Base-by-base conservation (phyloP, 2,113 vertebrate species). In the Gymnarchus niloticus region DNA sequence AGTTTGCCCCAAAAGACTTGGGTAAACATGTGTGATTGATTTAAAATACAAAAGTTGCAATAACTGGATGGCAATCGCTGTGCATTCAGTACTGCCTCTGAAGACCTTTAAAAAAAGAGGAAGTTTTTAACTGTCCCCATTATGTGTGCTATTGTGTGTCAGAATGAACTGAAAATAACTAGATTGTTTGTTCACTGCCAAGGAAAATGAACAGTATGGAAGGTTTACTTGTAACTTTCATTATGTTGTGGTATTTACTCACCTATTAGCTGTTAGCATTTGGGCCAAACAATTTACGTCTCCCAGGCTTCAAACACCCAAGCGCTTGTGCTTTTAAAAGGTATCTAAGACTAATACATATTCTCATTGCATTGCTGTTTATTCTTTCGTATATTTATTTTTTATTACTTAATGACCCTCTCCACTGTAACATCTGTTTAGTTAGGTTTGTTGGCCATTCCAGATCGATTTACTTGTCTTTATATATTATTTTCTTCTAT, bases 321-420 rank as follows among this genome's bases (percentile, higher is more conserved):
- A n/a, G 65, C 7, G 14, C 41, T 17, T 37, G 65, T 73, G 19
- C 33, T 73, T 73, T 33, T 17, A 73, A 73, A 33, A 33, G 33
- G 5, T 19, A 73, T 41, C 65, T 73, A 41, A 5, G 28, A 41
- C 65, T 73, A 73, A 73, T 73, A 73, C 19, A 17, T 73, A 73
- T 73, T 73, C 65, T 73, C 33, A 73, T 73, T 73, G 33, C 10
- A 41, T 73, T 41, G 33, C 65, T 73, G 17, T 73, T 73, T 73
- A 73, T 73, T 33, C 41, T 28, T 41, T 37, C 41, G 17, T 73
- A 37, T 73, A 73, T 73, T 33, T 73, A 33, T 41, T 37, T 73
- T 73, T 73, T 37, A 73, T 73, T n/a, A n/a, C n/a, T 73, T 73
- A 73, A 73, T 41, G 65, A 73, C 33, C 33, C 65, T 73, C 65